Conservation (phyloP, 2,113 vertebrate species). For the Myotis davidii region DNA sequence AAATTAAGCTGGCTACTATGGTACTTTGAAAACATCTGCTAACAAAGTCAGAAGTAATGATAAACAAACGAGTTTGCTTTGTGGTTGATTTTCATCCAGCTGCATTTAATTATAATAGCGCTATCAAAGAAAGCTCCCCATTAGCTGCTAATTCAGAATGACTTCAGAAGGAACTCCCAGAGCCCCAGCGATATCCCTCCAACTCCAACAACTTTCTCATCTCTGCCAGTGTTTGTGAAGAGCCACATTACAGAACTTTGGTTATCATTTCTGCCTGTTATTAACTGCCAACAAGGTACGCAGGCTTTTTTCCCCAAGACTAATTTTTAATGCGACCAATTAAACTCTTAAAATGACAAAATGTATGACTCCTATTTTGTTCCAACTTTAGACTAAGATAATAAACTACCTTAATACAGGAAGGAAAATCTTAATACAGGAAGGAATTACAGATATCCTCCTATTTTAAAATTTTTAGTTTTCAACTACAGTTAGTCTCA, state of each 20-base stretch:
- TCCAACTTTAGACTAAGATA: slow-evolving; percentile 12
- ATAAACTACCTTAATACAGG: neutral
- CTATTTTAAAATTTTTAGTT: neutral
- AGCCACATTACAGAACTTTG: slow-evolving; percentile 72
- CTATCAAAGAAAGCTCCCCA: slow-evolving; percentile 90
- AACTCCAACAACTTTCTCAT: slow-evolving; percentile 83
- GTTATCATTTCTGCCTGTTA: slow-evolving; percentile 71
- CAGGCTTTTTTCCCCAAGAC: neutral
- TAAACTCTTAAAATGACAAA: slow-evolving; percentile 45
- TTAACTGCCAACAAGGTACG: slow-evolving; percentile 46
- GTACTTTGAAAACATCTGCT: slow-evolving; percentile 89
- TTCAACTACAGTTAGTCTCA: neutral
- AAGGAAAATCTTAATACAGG: neutral
- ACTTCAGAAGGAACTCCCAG: slow-evolving; percentile 90
- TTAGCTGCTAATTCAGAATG: slow-evolving; percentile 89
- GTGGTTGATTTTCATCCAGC: slow-evolving; percentile 89
- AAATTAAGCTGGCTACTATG: slow-evolving; percentile 87
- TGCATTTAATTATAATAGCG: slow-evolving; percentile 90
- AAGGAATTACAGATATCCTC: too few species aligned
- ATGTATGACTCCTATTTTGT: neutral
- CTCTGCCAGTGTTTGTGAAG: slow-evolving; percentile 81
- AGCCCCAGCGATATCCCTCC: slow-evolving; percentile 84
- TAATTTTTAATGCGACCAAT: slow-evolving; percentile 38
- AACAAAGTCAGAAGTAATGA: slow-evolving; percentile 88
- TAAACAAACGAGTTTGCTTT: slow-evolving; percentile 90